These are phyloP conservation scores for Vulpes ferrilata DNA, from an alignment of 2,113 vertebrate species.

Conservation along the genomic window DNA sequence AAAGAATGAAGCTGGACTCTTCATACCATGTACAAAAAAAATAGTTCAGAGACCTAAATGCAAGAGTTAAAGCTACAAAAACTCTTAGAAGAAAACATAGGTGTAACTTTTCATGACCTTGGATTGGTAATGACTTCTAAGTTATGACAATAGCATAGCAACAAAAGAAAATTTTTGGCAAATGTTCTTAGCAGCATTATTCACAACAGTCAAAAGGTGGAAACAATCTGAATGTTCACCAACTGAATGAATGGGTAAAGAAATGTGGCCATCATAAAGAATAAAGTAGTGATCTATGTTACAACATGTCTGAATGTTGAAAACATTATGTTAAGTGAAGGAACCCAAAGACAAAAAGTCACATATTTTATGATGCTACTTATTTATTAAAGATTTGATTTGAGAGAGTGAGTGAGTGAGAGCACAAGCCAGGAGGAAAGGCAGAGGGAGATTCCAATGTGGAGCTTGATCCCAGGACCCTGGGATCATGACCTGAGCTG, in stretches of 20 bases:
- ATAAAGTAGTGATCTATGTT: not conserved
- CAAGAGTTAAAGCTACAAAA: conserved; percentile 42
- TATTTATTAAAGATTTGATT: too few relatives aligned
- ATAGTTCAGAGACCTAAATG: not conserved
- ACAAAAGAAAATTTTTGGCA: not conserved
- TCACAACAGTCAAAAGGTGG: not conserved
- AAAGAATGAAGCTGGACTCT: not conserved
- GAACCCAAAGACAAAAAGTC: not conserved
- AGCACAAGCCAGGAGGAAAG: too few relatives aligned
- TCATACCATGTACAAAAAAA: conserved; percentile 16
- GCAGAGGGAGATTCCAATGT: too few relatives aligned
- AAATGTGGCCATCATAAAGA: not conserved
- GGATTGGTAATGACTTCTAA: not conserved
- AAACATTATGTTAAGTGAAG: not conserved
- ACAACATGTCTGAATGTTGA: not conserved
- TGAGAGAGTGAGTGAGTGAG: too few relatives aligned
- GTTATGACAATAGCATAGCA: not conserved
- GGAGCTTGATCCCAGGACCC: too few relatives aligned
- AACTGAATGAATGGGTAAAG: not conserved
- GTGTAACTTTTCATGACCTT: not conserved
- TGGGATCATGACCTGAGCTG: too few relatives aligned
- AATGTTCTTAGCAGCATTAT: not conserved
- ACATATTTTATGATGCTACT: not conserved
- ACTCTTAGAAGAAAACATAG: not conserved
- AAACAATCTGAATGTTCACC: not conserved